Evolutionary conservation across 2,888 invertebrate genomes (phyloP), one percentile per base, ranked within the genome.

Genomic region (Orthonychiurus folsomi): DNA sequence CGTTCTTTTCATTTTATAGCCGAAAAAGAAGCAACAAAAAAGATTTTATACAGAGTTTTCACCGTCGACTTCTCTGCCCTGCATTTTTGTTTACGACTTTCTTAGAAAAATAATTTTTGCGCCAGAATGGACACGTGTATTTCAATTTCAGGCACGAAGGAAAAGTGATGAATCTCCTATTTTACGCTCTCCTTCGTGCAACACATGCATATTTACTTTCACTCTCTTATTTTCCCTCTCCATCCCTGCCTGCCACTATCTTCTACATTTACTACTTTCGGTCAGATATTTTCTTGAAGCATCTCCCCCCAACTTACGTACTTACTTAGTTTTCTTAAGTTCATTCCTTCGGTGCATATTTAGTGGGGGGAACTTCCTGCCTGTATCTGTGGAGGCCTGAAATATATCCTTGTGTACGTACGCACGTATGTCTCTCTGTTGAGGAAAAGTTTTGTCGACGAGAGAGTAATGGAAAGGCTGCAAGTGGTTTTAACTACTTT

Each of bases 401-500:
- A 37, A 9, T 37, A 15, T 37, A 37, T 37, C 37, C 37, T 37
- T 37, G 37, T 37, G 9, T 37, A n/a, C n/a, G n/a, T n/a, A n/a
- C n/a, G n/a, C n/a, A n/a, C n/a, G n/a, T n/a, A n/a, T n/a, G n/a
- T n/a, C n/a, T 37, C 15, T 15, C 37, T 37, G 37, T 5, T 15
- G 15, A 15, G 15, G 37, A 37, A 37, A 37, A 37, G 37, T 37
- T 37, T 37, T 37, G 37, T 37, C 37, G 37, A 37, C 37, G 37
- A 37, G 37, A 56, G 56, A 26, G 56, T 56, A 56, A 56, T 56
- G 56, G 56, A 56, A 56, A 56, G 56, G 26, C 56, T 56, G 27
- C 56, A 56, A 56, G 56, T 56, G 56, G 56, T 56, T 56, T 56
- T 56, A 56, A 56, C 27, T 56, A 56, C 56, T 56, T 56, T 55